Conservation (phyloP, 2,888 invertebrate genomes). For the Spisula solida region DNA sequence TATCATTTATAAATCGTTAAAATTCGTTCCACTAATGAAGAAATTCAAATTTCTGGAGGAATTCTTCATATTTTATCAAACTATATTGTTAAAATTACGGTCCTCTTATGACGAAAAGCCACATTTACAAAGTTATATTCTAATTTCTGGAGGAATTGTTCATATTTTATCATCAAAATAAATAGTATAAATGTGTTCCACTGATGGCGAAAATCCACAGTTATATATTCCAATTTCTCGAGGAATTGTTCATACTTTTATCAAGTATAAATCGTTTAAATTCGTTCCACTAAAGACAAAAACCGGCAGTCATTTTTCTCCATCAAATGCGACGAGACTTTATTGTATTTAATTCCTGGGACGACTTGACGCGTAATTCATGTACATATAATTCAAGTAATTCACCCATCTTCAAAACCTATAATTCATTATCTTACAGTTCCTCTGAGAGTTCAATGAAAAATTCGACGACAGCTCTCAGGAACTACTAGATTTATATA, state of each 20-base stretch:
- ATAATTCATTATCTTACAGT: background rate
- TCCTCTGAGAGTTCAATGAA: background rate
- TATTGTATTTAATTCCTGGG: background rate
- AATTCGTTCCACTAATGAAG: background rate
- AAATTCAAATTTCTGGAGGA: background rate
- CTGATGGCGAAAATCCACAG: background rate
- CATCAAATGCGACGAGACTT: too few relatives aligned
- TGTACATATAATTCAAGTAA: too few relatives aligned
- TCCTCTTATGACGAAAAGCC: background rate
- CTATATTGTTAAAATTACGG: background rate
- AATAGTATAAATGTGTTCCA: background rate
- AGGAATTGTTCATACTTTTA: background rate
- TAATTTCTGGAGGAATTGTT: background rate
- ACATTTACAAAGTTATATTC: background rate
- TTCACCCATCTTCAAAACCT: too few relatives aligned
- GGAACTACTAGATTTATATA: background rate
- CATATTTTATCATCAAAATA: background rate
- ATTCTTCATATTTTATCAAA: background rate
- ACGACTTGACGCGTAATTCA: background rate
- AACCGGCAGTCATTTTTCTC: background rate
- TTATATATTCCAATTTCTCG: background rate
- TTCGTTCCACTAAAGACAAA: background rate
- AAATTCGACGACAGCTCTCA: background rate
- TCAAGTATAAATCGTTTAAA: background rate
- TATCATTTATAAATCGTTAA: background rate